Percentiles rank a stretch among this genome's conserved stretches.
Evolutionary conservation across 2,888 invertebrate genomes (phyloP).

Genomic region (Lithophane leautieri): DNA sequence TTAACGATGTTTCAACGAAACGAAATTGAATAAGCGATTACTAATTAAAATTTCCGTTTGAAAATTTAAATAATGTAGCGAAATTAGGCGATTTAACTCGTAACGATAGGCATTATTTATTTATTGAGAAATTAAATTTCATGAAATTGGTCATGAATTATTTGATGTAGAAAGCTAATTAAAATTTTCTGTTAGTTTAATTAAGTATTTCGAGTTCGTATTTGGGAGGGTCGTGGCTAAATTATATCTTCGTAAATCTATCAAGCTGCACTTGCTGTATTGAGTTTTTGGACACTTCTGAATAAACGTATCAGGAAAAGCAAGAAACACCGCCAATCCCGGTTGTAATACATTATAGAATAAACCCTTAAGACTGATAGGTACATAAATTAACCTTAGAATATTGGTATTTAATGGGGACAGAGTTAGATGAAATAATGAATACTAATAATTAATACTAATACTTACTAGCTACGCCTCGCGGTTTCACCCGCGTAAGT

Average conservation of each 20-base stretch:
- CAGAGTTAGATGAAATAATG: too few species aligned
- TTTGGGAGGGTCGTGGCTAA: background rate
- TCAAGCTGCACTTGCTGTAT: background rate
- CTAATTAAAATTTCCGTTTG: constrained; percentile 70
- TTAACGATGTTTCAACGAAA: constrained; percentile 64
- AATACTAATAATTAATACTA: too few species aligned
- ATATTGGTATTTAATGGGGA: too few species aligned
- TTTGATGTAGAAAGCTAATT: constrained; percentile 26
- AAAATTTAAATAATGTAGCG: constrained; percentile 59
- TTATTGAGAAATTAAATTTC: constrained; percentile 45
- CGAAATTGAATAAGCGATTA: constrained; percentile 55
- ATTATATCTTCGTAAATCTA: background rate
- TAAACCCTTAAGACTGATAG: background rate
- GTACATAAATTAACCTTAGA: too few species aligned
- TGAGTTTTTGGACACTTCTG: background rate
- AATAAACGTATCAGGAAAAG: too few species aligned
- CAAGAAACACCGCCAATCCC: background rate
- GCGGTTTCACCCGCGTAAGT: too few species aligned
- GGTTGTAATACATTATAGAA: background rate
- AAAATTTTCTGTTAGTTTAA: constrained; percentile 22
- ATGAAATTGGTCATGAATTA: constrained; percentile 33
- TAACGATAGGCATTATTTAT: constrained; percentile 33
- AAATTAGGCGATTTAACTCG: constrained; percentile 42
- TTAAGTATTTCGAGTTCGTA: constrained; percentile 9
- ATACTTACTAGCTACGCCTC: too few species aligned